Evolutionary conservation across 2,888 invertebrate species (phyloP), one percentile per base, ranked within the genome.

Genomic region (Pantelozetes paolii): DNA sequence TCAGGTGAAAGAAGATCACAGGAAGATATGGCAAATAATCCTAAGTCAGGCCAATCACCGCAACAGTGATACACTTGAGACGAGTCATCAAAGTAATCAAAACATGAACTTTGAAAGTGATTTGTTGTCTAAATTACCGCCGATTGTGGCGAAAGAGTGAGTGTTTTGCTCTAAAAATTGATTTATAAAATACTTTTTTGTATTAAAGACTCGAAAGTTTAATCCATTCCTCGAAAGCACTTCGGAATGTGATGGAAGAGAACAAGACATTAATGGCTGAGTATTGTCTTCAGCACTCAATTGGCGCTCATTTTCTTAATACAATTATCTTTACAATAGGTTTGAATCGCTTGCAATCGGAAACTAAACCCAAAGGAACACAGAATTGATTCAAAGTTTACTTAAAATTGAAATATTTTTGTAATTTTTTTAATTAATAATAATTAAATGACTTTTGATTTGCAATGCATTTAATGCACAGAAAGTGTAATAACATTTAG

Each of bases 1-100:
- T 1, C 69, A 75, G 70, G 54, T 74, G 13, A 75, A 48, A 71
- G 75, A 75, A 28, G 75, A 71, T 48, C 71, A 75, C 23, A 48
- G 48, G 15, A 42, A 64, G 30, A 9, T 62, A 42, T 75, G 75
- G 75, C 50, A 64, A 15, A 62, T 23, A 13, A 32, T 73, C 1
- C 26, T 72, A 3, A 73, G 48, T 20, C 26, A 73, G 23, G 20
- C 50, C 28, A 69, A 20, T 36, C 64, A 32, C 30, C 13, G 18
- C 6, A 57, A 9, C 36, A n/a, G n/a, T n/a, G 20, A 36, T 36
- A 64, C 2, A 5, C 11, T 20, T 18, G 9, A 15, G 18, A 3
- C 62, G 8, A 18, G 2, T 36, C 20, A n/a, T 30, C 64, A 13
- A n/a, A 64, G 1, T 32, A 30, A 64, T 30, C 36, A 30, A 64